Evolutionary conservation across 2,113 vertebrate species (phyloP).

Genomic region (Garra rufa): DNA sequence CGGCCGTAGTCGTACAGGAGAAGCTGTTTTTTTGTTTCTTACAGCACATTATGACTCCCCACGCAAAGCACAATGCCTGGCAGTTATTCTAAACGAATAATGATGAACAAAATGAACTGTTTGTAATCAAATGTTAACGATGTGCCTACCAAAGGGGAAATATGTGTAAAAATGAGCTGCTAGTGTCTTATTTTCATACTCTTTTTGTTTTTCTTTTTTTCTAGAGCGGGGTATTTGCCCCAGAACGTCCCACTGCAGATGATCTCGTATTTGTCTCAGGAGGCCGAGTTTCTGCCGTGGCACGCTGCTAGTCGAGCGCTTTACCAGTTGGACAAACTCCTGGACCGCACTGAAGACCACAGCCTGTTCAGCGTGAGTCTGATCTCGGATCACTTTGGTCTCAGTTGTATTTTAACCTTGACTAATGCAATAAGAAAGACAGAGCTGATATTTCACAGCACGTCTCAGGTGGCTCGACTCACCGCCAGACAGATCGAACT

Average conservation of each 20-base stretch:
- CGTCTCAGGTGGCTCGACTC: background rate
- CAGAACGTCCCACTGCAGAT: conserved; percentile 93
- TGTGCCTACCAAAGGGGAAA: background rate
- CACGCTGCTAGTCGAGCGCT: conserved; percentile 92
- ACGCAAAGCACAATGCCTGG: conserved; percentile 12
- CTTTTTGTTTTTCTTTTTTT: conserved; percentile 50
- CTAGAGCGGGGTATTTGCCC: conserved; percentile 94
- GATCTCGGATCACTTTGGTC: background rate
- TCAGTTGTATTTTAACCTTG: background rate
- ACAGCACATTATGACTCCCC: background rate
- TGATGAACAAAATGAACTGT: conserved; percentile 12
- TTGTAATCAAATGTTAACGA: conserved; percentile 22
- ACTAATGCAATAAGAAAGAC: background rate
- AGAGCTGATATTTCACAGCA: background rate
- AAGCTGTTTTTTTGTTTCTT: conserved; percentile 1
- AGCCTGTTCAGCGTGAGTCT: conserved; percentile 84
- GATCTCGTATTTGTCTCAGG: conserved; percentile 91
- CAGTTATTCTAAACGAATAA: conserved; percentile 22
- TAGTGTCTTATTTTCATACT: background rate
- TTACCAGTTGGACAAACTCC: conserved; percentile 95
- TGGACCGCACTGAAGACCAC: conserved; percentile 96
- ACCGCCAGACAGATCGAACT: background rate
- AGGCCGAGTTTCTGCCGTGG: conserved; percentile 97
- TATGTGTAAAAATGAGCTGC: conserved; percentile 18
- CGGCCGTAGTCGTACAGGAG: conserved; percentile 33